Conservation (phyloP, 2,113 vertebrate species). For the Tyto alba region DNA sequence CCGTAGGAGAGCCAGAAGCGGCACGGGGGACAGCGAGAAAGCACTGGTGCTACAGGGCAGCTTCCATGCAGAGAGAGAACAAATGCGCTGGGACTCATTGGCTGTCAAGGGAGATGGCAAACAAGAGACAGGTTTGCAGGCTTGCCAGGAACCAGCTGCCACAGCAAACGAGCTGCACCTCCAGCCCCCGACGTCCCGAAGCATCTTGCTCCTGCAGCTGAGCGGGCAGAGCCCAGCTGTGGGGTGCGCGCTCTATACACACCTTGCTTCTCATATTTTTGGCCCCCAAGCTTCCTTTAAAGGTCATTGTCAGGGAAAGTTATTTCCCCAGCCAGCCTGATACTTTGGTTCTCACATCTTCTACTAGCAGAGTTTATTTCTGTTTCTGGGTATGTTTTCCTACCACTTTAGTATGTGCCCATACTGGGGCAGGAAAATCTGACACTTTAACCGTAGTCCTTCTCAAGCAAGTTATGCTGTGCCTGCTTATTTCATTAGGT, state of each 20-base stretch:
- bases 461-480: neutral
- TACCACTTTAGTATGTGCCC: neutral
- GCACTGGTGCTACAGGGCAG: neutral
- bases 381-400: neutral
- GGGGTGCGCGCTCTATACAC: rapidly evolving
- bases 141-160: neutral
- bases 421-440: neutral
- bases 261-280: neutral
- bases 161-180: neutral
- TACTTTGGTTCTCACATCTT: neutral
- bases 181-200: neutral
- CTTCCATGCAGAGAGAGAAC: neutral
- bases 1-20: neutral
- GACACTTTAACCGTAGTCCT: neutral
- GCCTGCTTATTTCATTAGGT: neutral
- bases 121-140: neutral
- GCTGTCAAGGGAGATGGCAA: neutral
- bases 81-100: neutral
- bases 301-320: neutral
- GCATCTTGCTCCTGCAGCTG: neutral
- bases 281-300: neutral
- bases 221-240: neutral
- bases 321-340: neutral
- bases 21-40: neutral
- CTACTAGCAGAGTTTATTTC: neutral